phyloP scores from a whole-genome alignment of 2,888 invertebrate species.

The Dicranocentrus wangi region DNA sequence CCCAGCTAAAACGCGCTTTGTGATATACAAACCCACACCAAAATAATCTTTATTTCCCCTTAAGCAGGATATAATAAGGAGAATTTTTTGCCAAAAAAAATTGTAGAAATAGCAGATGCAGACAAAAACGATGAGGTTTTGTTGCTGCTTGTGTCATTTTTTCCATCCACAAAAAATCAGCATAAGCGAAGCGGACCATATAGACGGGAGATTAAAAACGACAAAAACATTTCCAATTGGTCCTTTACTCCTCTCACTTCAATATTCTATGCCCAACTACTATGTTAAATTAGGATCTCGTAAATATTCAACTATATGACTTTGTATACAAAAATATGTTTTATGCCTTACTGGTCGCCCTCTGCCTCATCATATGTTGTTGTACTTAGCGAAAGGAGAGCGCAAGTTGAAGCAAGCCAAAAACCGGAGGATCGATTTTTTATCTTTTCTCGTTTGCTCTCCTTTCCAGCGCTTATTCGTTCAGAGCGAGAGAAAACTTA shows the following conservation, averaged over 20 bases:
- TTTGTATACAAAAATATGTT: too few species aligned
- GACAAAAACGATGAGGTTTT: not conserved
- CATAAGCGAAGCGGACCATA: not conserved
- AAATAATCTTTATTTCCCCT: too few species aligned
- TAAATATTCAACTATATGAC: too few species aligned
- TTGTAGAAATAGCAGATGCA: too few species aligned
- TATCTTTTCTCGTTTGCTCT: not conserved
- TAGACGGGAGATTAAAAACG: conserved; percentile 12
- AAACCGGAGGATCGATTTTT: conserved; percentile 54
- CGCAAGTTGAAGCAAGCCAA: conserved; percentile 27
- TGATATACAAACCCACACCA: too few species aligned
- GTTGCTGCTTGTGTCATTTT: conserved; percentile 3
- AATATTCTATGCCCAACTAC: not conserved
- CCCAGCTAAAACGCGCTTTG: not conserved
- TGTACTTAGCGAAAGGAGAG: not conserved
- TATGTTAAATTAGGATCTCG: too few species aligned
- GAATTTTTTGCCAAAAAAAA: too few species aligned
- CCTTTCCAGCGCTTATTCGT: not conserved
- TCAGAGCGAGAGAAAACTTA: conserved; percentile 17
- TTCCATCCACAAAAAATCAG: too few species aligned
- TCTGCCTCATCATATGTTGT: too few species aligned
- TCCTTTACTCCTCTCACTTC: conserved; percentile 7
- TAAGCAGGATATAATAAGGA: too few species aligned
- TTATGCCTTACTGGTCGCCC: too few species aligned
- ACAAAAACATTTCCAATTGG: conserved; percentile 21